Evolutionary conservation across 2,797 vertebrate genomes (phyloP).

Genomic region (Phoeniculus purpureus): DNA sequence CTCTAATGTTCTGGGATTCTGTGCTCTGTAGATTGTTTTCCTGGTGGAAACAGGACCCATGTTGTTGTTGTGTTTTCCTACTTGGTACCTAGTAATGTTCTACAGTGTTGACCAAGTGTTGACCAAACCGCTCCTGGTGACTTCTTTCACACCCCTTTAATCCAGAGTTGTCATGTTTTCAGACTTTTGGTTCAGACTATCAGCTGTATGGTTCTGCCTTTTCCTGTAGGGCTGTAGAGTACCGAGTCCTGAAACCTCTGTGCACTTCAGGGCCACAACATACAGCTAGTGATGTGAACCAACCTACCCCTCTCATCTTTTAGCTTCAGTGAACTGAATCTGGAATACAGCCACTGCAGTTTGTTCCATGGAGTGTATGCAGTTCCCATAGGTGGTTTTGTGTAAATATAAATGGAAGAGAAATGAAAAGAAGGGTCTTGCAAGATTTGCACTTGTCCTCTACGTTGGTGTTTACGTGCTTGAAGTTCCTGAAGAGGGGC

Average conservation of each 20-base stretch:
- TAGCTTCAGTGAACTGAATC: background rate
- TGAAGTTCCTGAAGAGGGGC: background rate
- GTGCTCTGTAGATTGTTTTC: background rate
- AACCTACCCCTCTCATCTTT: background rate
- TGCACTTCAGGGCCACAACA: background rate
- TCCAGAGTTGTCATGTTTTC: background rate
- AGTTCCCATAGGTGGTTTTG: background rate
- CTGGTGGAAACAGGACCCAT: background rate
- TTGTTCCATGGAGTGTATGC: background rate
- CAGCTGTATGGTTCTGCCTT: background rate
- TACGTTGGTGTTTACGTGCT: accelerated
- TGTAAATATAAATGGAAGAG: background rate
- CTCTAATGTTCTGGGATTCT: too few species aligned
- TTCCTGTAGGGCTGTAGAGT: background rate
- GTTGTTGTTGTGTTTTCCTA: background rate
- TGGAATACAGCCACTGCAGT: background rate
- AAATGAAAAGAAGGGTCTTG: background rate
- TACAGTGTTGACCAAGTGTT: background rate
- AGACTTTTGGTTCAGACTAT: background rate
- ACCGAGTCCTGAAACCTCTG: background rate
- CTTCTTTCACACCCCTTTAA: background rate
- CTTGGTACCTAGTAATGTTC: background rate
- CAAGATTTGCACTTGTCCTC: background rate
- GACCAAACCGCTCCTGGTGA: background rate
- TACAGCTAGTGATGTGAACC: background rate